phyloP scores from a whole-genome alignment of 2,113 vertebrate species.

The Scomber scombrus region DNA sequence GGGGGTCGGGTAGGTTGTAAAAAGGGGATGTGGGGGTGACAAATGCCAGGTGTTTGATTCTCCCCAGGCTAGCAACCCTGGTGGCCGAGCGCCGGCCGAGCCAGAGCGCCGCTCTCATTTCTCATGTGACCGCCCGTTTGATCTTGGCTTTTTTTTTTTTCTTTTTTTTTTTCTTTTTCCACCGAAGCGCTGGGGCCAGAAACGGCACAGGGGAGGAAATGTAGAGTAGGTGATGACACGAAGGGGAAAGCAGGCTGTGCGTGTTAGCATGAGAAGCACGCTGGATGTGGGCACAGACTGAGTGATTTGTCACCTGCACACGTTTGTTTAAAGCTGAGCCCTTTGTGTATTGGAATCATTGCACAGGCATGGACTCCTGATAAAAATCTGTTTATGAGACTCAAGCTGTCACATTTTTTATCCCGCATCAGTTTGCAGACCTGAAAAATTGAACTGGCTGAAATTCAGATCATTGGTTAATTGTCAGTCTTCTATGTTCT shows the following conservation, averaged over 20 bases:
- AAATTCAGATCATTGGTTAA: background rate
- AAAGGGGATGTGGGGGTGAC: slow-evolving; percentile 76
- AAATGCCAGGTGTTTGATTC: slow-evolving; percentile 81
- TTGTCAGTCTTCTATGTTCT: no score
- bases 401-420: background rate
- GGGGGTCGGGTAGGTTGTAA: slow-evolving; percentile 41
- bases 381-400: background rate
- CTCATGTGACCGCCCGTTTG: slow-evolving; percentile 73
- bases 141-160: slow-evolving; percentile 26
- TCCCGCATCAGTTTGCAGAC: no score
- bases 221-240: slow-evolving; percentile 59
- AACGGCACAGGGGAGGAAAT: slow-evolving; percentile 52
- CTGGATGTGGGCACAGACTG: slow-evolving; percentile 13
- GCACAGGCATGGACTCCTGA: background rate
- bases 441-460: no score
- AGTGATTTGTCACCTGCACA: slow-evolving; percentile 37
- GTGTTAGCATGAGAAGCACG: slow-evolving; percentile 22
- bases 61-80: slow-evolving; percentile 66
- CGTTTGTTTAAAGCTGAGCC: background rate
- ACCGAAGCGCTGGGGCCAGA: slow-evolving; percentile 26
- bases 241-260: slow-evolving; percentile 38
- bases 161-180: slow-evolving; percentile 4
- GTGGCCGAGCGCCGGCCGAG: slow-evolving; percentile 59
- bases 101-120: slow-evolving; percentile 46
- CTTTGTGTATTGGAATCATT: background rate